Base-by-base conservation (phyloP, 2,888 invertebrate species). In the Plusia festucae region DNA sequence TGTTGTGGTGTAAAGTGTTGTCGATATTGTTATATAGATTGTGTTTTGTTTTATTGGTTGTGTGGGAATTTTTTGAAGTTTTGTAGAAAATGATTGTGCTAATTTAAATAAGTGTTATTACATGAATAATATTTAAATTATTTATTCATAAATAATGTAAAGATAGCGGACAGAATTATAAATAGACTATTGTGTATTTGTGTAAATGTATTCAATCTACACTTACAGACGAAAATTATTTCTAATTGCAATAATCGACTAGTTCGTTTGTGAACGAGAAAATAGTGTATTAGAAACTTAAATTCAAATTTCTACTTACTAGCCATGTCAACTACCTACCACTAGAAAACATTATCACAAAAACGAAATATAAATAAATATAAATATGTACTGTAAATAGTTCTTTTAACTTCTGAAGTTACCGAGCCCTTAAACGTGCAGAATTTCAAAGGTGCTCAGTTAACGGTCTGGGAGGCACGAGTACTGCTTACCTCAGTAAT, bases 21-120 rank as follows among this genome's bases (percentile, higher is more conserved):
- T 65, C 71, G 60, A 67, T 74, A 65, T 62, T 58, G 53, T 65
- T 59, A 4, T 59, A 4, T 7, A 53, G 53, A 60, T 59, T 40
- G 30, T 30, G 5, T 9, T 9, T 15, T 15, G 13, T 16, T 53
- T 46, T 1, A 22, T 53, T 73, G 13, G 18, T 32, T 0, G 27
- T 54, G 69, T 73, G 69, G 59, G 70, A 70, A 54, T 11, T 9
- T 54, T 8, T 20, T 53, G 9, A 9, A 11, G 9, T 18, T 1
- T 6, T 22, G 5, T 56, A 32, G 5, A 32, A 46, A 1, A 18
- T 55, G 20, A 44, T 44, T 44, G 16, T n/a, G 2, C 0, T 15
- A 15, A 2, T 40, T 6, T n/a, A 15, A 40, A 7, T 40, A 40
- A 13, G 11, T 40, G 15, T 4, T 9, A 9, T 9, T 9, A 30